Conservation (phyloP, 2,888 invertebrate genomes). For the Ypsolopha sequella region DNA sequence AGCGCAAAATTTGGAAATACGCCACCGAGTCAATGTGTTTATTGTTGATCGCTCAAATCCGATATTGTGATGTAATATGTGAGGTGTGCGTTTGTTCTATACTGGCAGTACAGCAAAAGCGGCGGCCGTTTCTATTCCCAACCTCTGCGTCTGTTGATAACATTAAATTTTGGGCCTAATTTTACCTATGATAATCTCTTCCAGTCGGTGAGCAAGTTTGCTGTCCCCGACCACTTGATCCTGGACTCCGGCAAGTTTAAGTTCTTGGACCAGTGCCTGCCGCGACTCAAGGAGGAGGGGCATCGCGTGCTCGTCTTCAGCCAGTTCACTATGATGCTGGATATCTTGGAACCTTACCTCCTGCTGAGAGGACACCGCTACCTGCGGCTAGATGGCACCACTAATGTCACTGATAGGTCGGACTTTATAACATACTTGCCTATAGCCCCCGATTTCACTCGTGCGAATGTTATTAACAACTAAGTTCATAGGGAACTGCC, state of each 20-base stretch:
- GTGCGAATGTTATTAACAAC: too few species aligned
- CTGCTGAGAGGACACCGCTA: constrained; percentile 79
- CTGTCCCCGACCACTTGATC: constrained; percentile 78
- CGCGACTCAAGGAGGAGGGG: constrained; percentile 77
- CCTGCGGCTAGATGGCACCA: constrained; percentile 90
- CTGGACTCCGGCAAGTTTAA: constrained; percentile 89
- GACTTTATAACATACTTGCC: neutral
- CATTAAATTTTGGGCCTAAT: too few species aligned
- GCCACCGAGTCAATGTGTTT: too few species aligned
- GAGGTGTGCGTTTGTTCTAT: too few species aligned
- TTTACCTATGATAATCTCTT: neutral
- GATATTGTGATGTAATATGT: too few species aligned
- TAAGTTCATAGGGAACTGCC: too few species aligned
- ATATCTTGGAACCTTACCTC: constrained; percentile 91
- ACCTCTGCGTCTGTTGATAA: too few species aligned
- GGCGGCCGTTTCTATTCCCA: too few species aligned
- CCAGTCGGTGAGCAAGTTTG: constrained; percentile 25
- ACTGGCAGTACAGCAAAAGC: too few species aligned
- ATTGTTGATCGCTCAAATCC: too few species aligned
- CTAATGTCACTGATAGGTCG: constrained; percentile 84
- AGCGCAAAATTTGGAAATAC: too few species aligned
- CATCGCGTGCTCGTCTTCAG: constrained; percentile 94
- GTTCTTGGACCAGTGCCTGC: constrained; percentile 82
- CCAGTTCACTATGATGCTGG: constrained; percentile 96
- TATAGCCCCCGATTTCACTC: too few species aligned